Evolutionary conservation across 2,888 invertebrate genomes (phyloP), one percentile per base, ranked within the genome.

Genomic region (Yponomeuta malinellus): DNA sequence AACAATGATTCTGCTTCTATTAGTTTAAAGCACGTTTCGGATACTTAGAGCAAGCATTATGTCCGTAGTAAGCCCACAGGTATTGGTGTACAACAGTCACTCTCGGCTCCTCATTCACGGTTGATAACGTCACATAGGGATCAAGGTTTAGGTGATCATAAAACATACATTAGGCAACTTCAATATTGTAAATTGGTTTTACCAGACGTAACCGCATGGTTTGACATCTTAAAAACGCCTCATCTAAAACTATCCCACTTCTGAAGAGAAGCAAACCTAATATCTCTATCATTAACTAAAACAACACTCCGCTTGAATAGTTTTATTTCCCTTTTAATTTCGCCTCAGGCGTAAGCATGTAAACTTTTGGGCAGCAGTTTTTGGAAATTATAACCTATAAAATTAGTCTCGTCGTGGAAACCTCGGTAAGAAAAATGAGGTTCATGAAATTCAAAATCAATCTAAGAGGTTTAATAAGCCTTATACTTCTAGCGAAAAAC

Each of bases 291-390:
- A 43, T 43, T 43, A 43, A 75, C 76, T 82, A 82, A 83, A 79
- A 78, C 52, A 79, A 81, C 88, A 88, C 86, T 73, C 52, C 76
- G 90, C 90, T 90, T 87, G 83, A 83, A 83, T 89, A 86, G 80
- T 81, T 82, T 80, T 75, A 76, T 83, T 80, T 79, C 78, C 79
- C 76, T 78, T 83, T 83, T 90, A 82, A 87, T 87, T 89, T 87
- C 80, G 89, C 90, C 82, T 81, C 37, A 6, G 68, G 29, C 68
- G 48, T 31, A 48, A 23, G 68, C 31, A 68, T 48, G 48, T 5
- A 29, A 68, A 31, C 68, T 48, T 52, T 68, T 68, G 68, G 68
- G 68, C 37, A 15, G n/a, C 15, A 15, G 52, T 59, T 59, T 43
- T 43, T 43, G 43, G 43, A 43, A 43, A 43, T 8, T 43, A 43